These are phyloP conservation scores for Clarias magur DNA, from an alignment of 2,113 vertebrate species.

Conservation along the genomic window DNA sequence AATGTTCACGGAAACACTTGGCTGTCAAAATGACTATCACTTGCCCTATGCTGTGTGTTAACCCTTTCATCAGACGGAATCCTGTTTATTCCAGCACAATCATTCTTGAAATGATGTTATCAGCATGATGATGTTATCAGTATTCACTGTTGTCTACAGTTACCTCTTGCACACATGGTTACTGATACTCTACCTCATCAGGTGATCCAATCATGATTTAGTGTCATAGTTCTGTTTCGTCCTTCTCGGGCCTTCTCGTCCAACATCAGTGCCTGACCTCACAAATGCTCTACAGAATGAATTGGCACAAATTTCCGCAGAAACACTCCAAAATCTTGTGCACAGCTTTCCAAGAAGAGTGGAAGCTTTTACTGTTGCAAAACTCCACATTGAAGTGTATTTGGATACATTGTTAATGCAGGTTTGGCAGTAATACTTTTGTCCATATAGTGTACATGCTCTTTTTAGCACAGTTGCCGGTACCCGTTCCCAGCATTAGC, in stretches of 20 bases:
- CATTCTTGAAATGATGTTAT: not conserved
- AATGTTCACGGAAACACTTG: not conserved
- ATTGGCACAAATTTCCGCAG: too few relatives aligned
- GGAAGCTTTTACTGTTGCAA: too few relatives aligned
- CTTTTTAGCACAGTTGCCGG: not conserved
- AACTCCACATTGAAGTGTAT: too few relatives aligned
- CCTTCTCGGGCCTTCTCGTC: too few relatives aligned
- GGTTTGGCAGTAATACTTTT: too few relatives aligned
- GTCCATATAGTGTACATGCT: too few relatives aligned
- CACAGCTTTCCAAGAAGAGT: too few relatives aligned
- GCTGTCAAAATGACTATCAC: not conserved
- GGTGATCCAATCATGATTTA: conserved; percentile 6
- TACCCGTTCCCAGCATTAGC: not conserved
- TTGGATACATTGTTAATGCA: too few relatives aligned
- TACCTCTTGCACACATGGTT: not conserved
- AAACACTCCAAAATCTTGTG: too few relatives aligned
- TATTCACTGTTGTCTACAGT: not conserved
- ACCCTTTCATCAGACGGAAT: not conserved
- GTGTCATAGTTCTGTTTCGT: not conserved
- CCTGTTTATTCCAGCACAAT: not conserved
- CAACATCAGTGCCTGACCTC: too few relatives aligned
- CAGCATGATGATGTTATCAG: conserved; percentile 20
- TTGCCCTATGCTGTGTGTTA: not conserved
- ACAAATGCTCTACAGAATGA: too few relatives aligned
- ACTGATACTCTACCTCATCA: not conserved